A percentile compares a stretch with the other conserved stretches of the same genome.
These are phyloP conservation scores for Chydorus sphaericus DNA, from an alignment of 2,888 invertebrate genomes.

Conservation along the genomic window DNA sequence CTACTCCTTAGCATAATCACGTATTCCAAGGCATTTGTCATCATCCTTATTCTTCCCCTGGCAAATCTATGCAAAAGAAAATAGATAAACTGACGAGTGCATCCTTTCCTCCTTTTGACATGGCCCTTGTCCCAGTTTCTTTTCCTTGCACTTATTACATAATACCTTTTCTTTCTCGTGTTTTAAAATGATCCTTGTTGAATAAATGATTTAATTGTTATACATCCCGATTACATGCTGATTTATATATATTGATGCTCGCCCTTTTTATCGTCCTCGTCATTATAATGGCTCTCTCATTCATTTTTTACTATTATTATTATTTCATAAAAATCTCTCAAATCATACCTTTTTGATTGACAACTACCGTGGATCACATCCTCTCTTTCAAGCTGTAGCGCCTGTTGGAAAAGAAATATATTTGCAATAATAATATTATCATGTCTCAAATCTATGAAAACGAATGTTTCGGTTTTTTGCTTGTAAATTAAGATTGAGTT, in stretches of 20 bases:
- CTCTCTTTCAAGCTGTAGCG: constrained; percentile 6
- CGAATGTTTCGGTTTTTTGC: neutral
- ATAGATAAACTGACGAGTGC: too few relatives aligned
- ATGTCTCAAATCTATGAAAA: too few relatives aligned
- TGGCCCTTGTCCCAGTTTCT: neutral
- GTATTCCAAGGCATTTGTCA: too few relatives aligned
- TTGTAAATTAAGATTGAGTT: too few relatives aligned
- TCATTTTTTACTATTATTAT: neutral
- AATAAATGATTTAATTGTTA: neutral
- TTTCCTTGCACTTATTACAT: neutral
- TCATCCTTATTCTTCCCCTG: too few relatives aligned
- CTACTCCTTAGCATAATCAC: too few relatives aligned
- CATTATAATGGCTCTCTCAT: neutral
- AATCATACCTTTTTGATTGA: constrained; percentile 1
- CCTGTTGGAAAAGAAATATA: constrained; percentile 13
- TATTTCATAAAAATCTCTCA: neutral
- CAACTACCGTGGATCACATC: constrained; percentile 6
- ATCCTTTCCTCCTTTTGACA: neutral
- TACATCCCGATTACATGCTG: too few relatives aligned
- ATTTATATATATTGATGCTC: too few relatives aligned
- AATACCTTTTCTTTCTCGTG: neutral
- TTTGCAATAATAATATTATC: constrained; percentile 11
- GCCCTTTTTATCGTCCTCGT: neutral
- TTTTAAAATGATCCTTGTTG: neutral
- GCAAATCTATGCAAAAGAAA: constrained; percentile 2